These are phyloP conservation scores for Phalanger gymnotis DNA, from an alignment of 2,797 vertebrate genomes.

Conservation along the genomic window DNA sequence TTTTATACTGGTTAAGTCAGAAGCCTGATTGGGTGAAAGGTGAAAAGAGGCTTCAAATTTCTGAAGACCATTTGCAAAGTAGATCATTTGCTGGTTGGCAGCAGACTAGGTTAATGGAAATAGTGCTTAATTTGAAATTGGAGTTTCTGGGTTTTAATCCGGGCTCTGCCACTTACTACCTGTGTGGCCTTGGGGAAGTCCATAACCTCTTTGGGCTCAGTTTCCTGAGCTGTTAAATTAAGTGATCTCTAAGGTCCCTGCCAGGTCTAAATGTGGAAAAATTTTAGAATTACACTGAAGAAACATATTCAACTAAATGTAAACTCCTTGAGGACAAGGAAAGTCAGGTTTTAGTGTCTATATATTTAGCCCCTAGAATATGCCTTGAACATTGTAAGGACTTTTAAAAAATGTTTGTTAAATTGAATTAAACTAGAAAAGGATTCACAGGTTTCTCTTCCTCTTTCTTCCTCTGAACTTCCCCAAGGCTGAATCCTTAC, in stretches of 20 bases:
- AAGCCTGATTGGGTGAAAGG: not conserved
- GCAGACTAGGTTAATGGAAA: not conserved
- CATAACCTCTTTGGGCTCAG: conserved; percentile 28
- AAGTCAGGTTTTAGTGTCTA: not conserved
- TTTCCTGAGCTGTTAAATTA: not conserved
- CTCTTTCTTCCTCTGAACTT: not conserved
- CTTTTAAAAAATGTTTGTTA: not conserved
- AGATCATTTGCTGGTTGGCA: not conserved
- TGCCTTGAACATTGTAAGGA: not conserved
- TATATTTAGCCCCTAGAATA: not conserved
- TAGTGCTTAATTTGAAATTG: not conserved
- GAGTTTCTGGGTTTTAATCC: not conserved
- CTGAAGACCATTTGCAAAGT: conserved; percentile 25
- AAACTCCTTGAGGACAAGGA: not conserved
- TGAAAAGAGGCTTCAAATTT: conserved; percentile 20
- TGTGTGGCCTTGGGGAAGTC: not conserved
- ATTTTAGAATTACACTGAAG: not conserved
- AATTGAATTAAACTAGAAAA: not conserved
- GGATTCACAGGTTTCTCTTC: not conserved
- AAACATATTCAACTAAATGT: not conserved
- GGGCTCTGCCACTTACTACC: not conserved
- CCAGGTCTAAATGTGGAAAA: not conserved
- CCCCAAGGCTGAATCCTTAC: not conserved
- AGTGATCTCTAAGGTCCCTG: not conserved
- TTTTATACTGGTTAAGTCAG: not conserved